Evolutionary conservation across 2,888 invertebrate genomes (phyloP), one percentile per base, ranked within the genome.

Genomic region (Sussaba pulchella): DNA sequence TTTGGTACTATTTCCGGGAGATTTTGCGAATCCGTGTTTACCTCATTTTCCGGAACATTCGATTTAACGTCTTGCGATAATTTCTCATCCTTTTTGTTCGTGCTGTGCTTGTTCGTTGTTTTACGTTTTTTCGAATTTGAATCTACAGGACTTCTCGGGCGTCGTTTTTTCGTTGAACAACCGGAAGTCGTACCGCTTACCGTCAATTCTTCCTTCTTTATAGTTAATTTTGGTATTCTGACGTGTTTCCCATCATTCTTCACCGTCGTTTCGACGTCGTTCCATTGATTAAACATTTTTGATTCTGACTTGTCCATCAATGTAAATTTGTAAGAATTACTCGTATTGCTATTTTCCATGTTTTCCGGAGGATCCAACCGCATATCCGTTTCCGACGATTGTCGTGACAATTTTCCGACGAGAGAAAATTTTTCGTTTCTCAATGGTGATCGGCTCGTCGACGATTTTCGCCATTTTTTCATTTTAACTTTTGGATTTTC

Each of bases 1-100:
- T 92, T 92, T 0, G 92, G 92, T 36, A 92, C 84, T 73, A 92
- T 91, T 5, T 89, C 90, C 2, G 88, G 86, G 1, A 83, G 75
- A 72, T 71, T 82, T 19, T 81, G 71, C 2, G 83, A 78, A n/a
- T 83, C 70, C 59, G 82, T 45, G 21, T 52, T 81, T 10, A 39
- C 45, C 6, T 72, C 79, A 19, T 72, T 39, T 26, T 81, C 70
- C 45, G 57, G 2, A 0, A 45, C 47, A 14, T 54, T 67, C 10
- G 54, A 69, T 14, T 63, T 17, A 14, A n/a, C 57, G n/a, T 66
- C 52, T 81, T 83, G 12, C 63, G 66, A 14, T 74, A 64, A 24
- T 64, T 66, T 24, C 41, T 84, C 70, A 12, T 80, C 66, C 66
- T 66, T 50, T 63, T 69, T 75, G 26, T 21, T 12, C 8, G 10